Percentiles rank a stretch among this genome's conserved stretches.
These are phyloP conservation scores for Meteorus colon DNA, from an alignment of 2,888 invertebrate genomes.

Conservation along the genomic window DNA sequence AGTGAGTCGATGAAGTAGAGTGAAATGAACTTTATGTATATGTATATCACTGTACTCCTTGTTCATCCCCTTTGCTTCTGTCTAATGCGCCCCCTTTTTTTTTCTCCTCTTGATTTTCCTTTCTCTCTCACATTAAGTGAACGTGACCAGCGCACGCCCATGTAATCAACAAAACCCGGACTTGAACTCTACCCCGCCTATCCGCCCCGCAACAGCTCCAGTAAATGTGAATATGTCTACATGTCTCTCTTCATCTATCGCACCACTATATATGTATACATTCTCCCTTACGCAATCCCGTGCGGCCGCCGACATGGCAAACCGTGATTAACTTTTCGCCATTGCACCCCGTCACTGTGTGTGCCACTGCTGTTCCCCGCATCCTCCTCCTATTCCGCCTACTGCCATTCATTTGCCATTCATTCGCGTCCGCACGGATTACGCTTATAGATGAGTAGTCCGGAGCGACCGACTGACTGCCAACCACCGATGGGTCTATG, in stretches of 20 bases:
- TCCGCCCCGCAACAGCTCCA: slow-evolving; percentile 35
- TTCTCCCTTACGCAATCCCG: slow-evolving; percentile 52
- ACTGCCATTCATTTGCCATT: slow-evolving; percentile 71
- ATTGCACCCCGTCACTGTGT: slow-evolving; percentile 58
- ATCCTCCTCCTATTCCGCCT: slow-evolving; percentile 41
- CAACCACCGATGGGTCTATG: slow-evolving; percentile 38
- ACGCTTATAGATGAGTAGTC: slow-evolving; percentile 55
- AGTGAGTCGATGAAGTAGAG: slow-evolving; percentile 35
- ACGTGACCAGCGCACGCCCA: slow-evolving; percentile 67
- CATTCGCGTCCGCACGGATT: slow-evolving; percentile 72
- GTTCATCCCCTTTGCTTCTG: slow-evolving; percentile 32
- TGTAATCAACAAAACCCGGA: slow-evolving; percentile 71
- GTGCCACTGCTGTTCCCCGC: slow-evolving; percentile 55
- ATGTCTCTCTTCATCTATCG: neutral
- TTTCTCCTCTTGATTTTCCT: slow-evolving; percentile 41
- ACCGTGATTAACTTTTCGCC: slow-evolving; percentile 73
- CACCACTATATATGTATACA: neutral
- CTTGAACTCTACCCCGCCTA: slow-evolving; percentile 46
- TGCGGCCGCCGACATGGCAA: slow-evolving; percentile 66
- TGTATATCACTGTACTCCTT: neutral
- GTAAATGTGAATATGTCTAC: slow-evolving; percentile 19
- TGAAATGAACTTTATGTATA: neutral
- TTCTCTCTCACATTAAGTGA: slow-evolving; percentile 47
- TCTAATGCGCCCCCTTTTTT: slow-evolving; percentile 23
- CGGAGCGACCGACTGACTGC: slow-evolving; percentile 45